Base-by-base conservation (phyloP, 2,797 vertebrate species). In the Steatocranus sp. region DNA sequence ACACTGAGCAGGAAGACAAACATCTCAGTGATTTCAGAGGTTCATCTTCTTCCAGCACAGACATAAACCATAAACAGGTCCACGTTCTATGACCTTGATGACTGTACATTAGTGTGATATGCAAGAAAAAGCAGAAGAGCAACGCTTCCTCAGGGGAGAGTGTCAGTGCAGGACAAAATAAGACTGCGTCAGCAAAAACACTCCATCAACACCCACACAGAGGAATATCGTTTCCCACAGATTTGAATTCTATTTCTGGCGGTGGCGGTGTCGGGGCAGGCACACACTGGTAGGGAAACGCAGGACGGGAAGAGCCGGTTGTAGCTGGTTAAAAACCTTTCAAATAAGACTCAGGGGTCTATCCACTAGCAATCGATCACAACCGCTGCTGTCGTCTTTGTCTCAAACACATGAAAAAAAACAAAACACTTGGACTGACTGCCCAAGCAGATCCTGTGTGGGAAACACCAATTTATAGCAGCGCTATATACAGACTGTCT, bases 401-500 rank as follows among this genome's bases (percentile, higher is more conserved):
- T 68, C 38, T 68, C 63, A 27, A 61, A 32, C 0, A 8, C 56
- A 8, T 34, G 30, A 36, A 20, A 34, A 61, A 58, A 61, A n/a
- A 0, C 4, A 61, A 61, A 11, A 34, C 32, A 8, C 18, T 8
- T 34, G 2, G 50, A 53, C 50, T 53, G 0, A 36, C 18, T 61
- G 3, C 4, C 56, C 0, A 36, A 36, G 32, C 18, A 61, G 56
- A 61, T 36, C 56, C 2, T 0, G 36, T 15, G 36, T 0, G 0
- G 1, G 1, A 66, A 38, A 61, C 56, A 66, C 36, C 0, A 8
- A 43, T 43, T 43, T 43, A 43, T 6, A 43, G 63, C 38, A 68
- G 63, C 0, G 2, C 1, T 9, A 7, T 36, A n/a, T 34, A 36
- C 5, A 8, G 11, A 36, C 32, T 20, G 30, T 61, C 17, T 61